Conservation (phyloP, 2,888 invertebrate species). For the Papilio gigon region DNA sequence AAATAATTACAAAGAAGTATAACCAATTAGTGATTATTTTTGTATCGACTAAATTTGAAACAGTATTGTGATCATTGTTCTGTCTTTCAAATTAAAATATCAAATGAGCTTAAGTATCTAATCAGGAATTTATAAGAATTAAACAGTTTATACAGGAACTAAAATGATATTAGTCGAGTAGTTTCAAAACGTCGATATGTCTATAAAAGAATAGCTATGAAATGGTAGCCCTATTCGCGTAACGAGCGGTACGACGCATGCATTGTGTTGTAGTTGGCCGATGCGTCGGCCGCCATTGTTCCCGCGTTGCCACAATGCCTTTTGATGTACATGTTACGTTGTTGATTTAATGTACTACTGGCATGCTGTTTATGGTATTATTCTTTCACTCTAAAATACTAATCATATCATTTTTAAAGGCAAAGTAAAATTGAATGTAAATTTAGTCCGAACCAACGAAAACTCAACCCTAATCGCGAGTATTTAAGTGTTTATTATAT, state of each 20-base stretch:
- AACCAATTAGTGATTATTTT: too few relatives aligned
- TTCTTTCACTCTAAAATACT: constrained; percentile 37
- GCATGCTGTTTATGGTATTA: constrained; percentile 47
- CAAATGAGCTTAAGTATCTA: too few relatives aligned
- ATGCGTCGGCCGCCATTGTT: constrained; percentile 59
- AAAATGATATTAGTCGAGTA: neutral
- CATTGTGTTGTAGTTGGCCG: constrained; percentile 58
- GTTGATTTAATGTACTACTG: constrained; percentile 64
- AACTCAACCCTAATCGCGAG: too few relatives aligned
- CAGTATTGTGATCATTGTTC: too few relatives aligned
- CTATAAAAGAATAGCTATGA: constrained; percentile 20
- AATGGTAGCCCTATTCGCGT: constrained; percentile 32
- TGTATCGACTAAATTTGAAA: too few relatives aligned
- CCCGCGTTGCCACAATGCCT: constrained; percentile 64
- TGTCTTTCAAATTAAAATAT: too few relatives aligned
- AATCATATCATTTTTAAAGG: neutral
- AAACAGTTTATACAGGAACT: too few relatives aligned
- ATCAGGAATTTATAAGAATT: too few relatives aligned
- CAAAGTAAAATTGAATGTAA: neutral
- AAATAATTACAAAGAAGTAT: too few relatives aligned
- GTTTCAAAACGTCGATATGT: constrained; percentile 29
- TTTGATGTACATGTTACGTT: constrained; percentile 66
- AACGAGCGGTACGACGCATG: constrained; percentile 40
- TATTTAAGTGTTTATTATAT: neutral
- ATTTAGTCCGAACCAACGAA: too few relatives aligned